Conservation (phyloP, 1,140 invertebrate species). For the Anoplolepis gracilipes region DNA sequence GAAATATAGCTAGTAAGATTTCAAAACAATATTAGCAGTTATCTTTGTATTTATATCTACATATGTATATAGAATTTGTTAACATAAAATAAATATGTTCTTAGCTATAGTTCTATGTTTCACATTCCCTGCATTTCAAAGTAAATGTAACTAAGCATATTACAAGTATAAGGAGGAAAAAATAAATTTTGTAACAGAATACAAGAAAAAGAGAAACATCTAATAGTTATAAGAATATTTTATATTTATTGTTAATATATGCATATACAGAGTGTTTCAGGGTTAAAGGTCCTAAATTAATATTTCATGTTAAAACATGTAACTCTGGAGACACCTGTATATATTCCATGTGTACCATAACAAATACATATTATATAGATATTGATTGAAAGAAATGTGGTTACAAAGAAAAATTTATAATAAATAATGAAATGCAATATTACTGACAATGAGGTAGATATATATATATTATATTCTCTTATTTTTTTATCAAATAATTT, state of each 20-base stretch:
- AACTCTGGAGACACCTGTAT: too few species aligned
- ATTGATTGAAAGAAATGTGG: too few species aligned
- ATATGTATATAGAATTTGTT: slow-evolving; percentile 10
- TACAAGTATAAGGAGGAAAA: background rate
- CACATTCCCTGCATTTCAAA: too few species aligned
- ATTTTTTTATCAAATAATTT: background rate
- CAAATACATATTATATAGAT: background rate
- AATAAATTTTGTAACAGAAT: slow-evolving; percentile 14
- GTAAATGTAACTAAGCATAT: too few species aligned
- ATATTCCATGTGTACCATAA: background rate
- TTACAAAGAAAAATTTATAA: slow-evolving; percentile 17
- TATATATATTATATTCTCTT: background rate
- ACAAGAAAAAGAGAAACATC: too few species aligned
- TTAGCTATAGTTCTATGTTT: too few species aligned
- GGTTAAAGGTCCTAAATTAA: too few species aligned
- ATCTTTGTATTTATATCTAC: slow-evolving; percentile 31
- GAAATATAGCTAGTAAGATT: slow-evolving; percentile 93
- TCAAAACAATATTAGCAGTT: slow-evolving; percentile 91
- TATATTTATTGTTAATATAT: too few species aligned
- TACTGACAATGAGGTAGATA: background rate
- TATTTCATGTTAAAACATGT: too few species aligned
- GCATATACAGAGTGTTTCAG: too few species aligned
- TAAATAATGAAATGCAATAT: slow-evolving; percentile 8
- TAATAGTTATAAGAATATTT: too few species aligned
- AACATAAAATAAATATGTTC: background rate